A percentile compares a stretch with the other conserved stretches of the same genome.
phyloP scores from a whole-genome alignment of 2,888 invertebrate genomes.

The Hypomecis atomaria region DNA sequence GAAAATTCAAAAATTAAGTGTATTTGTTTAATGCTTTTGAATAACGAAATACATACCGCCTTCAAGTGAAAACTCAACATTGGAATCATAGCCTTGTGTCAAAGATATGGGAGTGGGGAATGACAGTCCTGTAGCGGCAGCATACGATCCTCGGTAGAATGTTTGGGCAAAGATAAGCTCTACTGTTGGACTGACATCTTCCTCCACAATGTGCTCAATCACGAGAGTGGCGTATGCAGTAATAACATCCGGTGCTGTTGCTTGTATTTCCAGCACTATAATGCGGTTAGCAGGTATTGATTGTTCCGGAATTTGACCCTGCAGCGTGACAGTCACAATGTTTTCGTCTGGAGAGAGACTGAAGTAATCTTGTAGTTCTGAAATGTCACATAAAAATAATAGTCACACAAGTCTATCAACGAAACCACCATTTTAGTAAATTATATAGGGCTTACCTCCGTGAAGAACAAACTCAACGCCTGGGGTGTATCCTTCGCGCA shows the following conservation, averaged over 20 bases:
- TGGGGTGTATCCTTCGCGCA: slow-evolving; percentile 48
- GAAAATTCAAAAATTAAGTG: background rate
- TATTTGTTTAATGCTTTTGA: background rate
- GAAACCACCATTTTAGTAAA: background rate
- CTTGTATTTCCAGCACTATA: slow-evolving; percentile 32
- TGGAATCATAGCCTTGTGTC: slow-evolving; percentile 41
- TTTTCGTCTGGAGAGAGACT: slow-evolving; percentile 9
- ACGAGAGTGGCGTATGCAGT: slow-evolving; percentile 31
- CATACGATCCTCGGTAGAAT: slow-evolving; percentile 47
- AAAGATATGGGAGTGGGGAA: slow-evolving; percentile 41
- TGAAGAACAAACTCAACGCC: slow-evolving; percentile 45
- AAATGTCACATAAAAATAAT: background rate
- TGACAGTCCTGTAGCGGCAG: slow-evolving; percentile 33
- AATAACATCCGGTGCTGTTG: slow-evolving; percentile 23
- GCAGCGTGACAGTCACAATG: slow-evolving; percentile 25
- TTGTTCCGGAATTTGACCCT: slow-evolving; percentile 43
- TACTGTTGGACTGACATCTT: slow-evolving; percentile 19
- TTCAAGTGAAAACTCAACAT: slow-evolving; percentile 45
- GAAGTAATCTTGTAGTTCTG: background rate
- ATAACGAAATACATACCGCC: slow-evolving; percentile 44
- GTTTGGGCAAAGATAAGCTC: slow-evolving; percentile 45
- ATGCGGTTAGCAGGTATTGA: slow-evolving; percentile 39
- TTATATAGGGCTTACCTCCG: slow-evolving; percentile 46
- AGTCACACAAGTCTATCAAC: no score
- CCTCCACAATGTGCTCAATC: slow-evolving; percentile 18